Evolutionary conservation across 2,113 vertebrate species (phyloP), one percentile per base, ranked within the genome.

Genomic region (Condylura cristata): DNA sequence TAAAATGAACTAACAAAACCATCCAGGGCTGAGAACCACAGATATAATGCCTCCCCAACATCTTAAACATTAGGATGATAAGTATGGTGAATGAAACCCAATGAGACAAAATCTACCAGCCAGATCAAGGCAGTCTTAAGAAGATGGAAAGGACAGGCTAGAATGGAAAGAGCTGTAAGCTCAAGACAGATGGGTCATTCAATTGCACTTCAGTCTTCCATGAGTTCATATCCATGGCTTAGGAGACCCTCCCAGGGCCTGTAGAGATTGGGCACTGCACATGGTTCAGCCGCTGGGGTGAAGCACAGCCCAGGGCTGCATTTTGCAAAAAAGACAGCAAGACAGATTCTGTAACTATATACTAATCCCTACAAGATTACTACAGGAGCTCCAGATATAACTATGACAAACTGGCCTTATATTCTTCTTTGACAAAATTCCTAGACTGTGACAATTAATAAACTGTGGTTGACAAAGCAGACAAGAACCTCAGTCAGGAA

Each of bases 21-120:
- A 22, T 51, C 28, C 34, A 76, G 46, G 90, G 16, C 14, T 71
- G n/a, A 94, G 26, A 87, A 84, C 10, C 61, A 93, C n/a, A 89
- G 70, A 74, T 78, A 56, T 10, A 95, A 61, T 61, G 28, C 32
- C 28, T 91, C 24, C 10, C 5, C 78, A n/a, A 92, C 44, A 90
- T 44, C 58, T 87, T 66, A 76, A 81, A 66, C 76, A 76, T 71
- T 85, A 61, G 34, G 26, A 61, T 58, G n/a, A 88, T 76, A 75
- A 60, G 91, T 46, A 65, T 76, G 44, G 8, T 65, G 41, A 89
- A 41, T 1, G 22, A 81, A 85, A 90, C 60, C 44, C 46, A 75
- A 72, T 78, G 41, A 9, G 4, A 76, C 81, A 85, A 89, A 74
- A 60, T 82, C 32, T 78, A 76, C 18, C 7, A 41, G n/a, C 18